Percentiles rank a stretch among this genome's conserved stretches.
Conservation (phyloP, 2,113 vertebrate species). For the Gambusia holbrooki region DNA sequence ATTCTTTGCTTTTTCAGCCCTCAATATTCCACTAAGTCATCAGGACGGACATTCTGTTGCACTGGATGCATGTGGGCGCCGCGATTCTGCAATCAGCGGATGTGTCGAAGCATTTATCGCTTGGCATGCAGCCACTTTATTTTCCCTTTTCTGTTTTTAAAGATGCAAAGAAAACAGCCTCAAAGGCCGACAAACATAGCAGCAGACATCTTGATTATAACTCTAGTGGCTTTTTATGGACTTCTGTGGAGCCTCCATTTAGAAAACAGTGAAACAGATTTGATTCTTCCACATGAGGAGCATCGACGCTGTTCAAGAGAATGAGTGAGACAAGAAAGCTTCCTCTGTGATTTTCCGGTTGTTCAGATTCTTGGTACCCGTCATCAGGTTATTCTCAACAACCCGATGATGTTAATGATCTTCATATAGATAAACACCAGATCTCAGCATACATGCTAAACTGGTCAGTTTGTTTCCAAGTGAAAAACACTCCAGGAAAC, state of each 20-base stretch:
- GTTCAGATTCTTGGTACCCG: too few relatives aligned
- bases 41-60: not conserved
- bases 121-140: slow-evolving; percentile 27
- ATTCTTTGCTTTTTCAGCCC: not conserved
- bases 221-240: not conserved
- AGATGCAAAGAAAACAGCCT: slow-evolving; percentile 20
- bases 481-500: too few relatives aligned
- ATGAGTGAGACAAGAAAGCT: too few relatives aligned
- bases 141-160: not conserved
- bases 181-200: not conserved
- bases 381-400: too few relatives aligned
- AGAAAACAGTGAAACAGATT: not conserved
- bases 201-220: not conserved
- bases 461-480: too few relatives aligned
- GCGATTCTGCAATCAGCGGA: not conserved
- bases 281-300: too few relatives aligned
- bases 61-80: slow-evolving; percentile 8
- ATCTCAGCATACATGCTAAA: too few relatives aligned
- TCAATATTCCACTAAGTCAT: not conserved
- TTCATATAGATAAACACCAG: too few relatives aligned
- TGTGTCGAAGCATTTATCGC: slow-evolving; percentile 27
- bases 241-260: not conserved
- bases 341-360: too few relatives aligned
- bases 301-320: too few relatives aligned
- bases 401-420: too few relatives aligned